Evolutionary conservation across 2,888 invertebrate species (phyloP), one percentile per base, ranked within the genome.

Genomic region (Cheiracanthium punctorium): DNA sequence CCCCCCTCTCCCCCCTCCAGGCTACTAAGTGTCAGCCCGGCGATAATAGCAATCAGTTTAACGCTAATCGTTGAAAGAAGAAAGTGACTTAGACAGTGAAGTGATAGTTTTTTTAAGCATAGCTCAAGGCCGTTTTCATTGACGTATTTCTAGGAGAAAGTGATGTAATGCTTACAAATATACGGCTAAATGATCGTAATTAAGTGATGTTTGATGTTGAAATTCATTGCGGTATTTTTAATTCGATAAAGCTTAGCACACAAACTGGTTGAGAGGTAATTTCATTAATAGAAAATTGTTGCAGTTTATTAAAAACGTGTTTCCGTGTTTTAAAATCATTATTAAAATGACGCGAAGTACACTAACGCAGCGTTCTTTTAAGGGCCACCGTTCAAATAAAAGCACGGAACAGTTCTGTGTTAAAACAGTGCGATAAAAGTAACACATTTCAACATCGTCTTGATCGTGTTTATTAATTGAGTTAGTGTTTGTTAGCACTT

Each of bases 21-120:
- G 75, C 70, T 30, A 77, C 65, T 67, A 76, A 82, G 77, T 82
- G 82, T 77, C 65, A 72, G 82, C 29, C 48, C 33, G 32, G 75
- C 58, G 82, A 77, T 77, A 82, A 82, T 82, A 72, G 77, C 48
- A 77, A 77, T 82, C 72, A 73, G 77, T 77, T 82, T 77, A 72
- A 29, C 65, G 77, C 32, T 77, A 82, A 82, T 82, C 82, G 75
- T 29, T 48, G 28, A 43, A 58, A 32, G 48, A 76, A 43, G 65
- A 29, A 48, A 70, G 32, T 28, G 37, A 33, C 33, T 33, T 69
- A n/a, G 67, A 69, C 58, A 58, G 20, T 58, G 58, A 58, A 58
- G 58, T 24, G 58, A 58, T 58, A 58, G 58, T 58, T 58, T 58
- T n/a, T 58, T 58, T 69, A 33, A 14, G 67, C 67, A 12, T 33